A percentile compares a stretch with the other conserved stretches of the same genome.
These are phyloP conservation scores for Colostygia pectinataria DNA, from an alignment of 2,888 invertebrate genomes.

Conservation along the genomic window DNA sequence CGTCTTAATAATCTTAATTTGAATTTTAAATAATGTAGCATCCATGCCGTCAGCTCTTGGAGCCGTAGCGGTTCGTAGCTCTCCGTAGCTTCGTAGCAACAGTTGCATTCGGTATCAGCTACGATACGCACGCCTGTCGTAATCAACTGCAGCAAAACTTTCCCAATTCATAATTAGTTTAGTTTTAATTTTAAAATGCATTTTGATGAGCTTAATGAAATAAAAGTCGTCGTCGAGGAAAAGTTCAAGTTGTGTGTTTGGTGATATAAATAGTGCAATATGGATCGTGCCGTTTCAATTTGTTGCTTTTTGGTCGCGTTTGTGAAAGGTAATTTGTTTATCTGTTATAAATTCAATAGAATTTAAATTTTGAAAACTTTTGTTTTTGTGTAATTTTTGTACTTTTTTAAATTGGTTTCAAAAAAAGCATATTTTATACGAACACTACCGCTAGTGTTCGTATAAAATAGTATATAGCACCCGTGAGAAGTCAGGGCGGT, in stretches of 20 bases:
- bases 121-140: conserved; percentile 60
- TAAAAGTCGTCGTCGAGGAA: conserved; percentile 12
- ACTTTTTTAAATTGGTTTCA: too few species aligned
- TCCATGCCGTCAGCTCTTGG: conserved; percentile 6
- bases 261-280: conserved; percentile 39
- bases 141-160: conserved; percentile 22
- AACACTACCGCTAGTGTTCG: too few species aligned
- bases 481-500: too few species aligned
- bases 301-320: conserved; percentile 51
- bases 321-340: conserved; percentile 62
- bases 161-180: background rate
- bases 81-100: conserved; percentile 59
- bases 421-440: too few species aligned
- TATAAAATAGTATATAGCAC: too few species aligned
- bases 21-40: background rate
- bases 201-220: background rate
- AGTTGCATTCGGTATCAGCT: conserved; percentile 68
- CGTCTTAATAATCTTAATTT: too few species aligned
- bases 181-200: conserved; percentile 1
- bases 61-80: conserved; percentile 22
- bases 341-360: too few species aligned
- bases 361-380: too few species aligned
- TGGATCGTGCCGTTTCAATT: conserved; percentile 48
- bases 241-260: conserved; percentile 16
- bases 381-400: too few species aligned